Base-by-base conservation (phyloP, 2,113 vertebrate species). In the Ivindomyrus marchei region DNA sequence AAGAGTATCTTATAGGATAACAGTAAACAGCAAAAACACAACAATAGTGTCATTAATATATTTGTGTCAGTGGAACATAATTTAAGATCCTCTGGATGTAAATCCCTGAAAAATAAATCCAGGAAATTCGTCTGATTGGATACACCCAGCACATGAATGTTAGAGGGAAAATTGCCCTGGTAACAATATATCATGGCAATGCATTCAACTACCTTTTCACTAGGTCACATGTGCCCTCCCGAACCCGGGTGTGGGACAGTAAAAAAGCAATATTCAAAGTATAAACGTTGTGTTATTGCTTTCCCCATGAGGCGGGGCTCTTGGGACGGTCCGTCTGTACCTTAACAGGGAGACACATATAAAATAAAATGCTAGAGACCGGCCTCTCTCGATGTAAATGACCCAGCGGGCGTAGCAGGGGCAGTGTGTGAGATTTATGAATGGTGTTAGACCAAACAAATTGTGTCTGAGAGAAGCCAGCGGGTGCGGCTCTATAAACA, bases 401-500 rank as follows among this genome's bases (percentile, higher is more conserved):
- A 87, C 85, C 86, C 36, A 42, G 77, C 45, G 62, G 47, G 50
- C 42, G 36, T 66, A 39, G 45, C 49, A 31, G 89, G 88, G 90
- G 89, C 93, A 94, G 93, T 93, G 91, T 93, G 90, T 90, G 74
- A 87, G 92, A 91, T 92, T 89, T 86, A 88, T 90, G 91, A 90
- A 24, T 89, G 90, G 88, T 49, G 90, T 92, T 90, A 91, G 93
- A 95, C 94, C 93, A 94, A 93, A 95, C 92, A 90, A 91, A 95
- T 95, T 49, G 39, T 89, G 87, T 92, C 89, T 90, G 91, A 94
- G 92, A 91, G 91, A 88, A 93, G 91, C 93, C 94, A 94, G 95
- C 92, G 92, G 93, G 91, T 93, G 91, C 93, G 24, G 90, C 91
- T 93, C 91, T 89, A 93, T 95, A 95, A 95, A 95, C 94, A 94